A percentile compares a stretch with the other conserved stretches of the same genome.
Evolutionary conservation across 64 coral and sea anemone species (phyloP).

Genomic region (Stylophora pistillata): DNA sequence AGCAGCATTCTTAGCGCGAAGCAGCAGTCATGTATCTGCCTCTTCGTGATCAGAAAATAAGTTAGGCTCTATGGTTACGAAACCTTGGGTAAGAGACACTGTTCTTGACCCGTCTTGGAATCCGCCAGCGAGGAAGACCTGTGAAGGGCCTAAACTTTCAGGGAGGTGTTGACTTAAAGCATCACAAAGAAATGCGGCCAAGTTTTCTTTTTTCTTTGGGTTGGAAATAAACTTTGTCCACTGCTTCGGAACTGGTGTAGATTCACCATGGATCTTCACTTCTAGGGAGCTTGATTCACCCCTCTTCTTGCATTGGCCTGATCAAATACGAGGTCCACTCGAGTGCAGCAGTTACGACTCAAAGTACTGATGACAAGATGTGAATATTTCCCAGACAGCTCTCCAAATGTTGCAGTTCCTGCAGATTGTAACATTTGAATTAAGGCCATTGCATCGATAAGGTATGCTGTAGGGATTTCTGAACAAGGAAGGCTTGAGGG

Average conservation of each 20-base stretch:
- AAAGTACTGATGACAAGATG: slow-evolving; percentile 31
- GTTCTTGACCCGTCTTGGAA: slow-evolving; percentile 65
- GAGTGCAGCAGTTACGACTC: not conserved
- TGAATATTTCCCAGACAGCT: slow-evolving; percentile 57
- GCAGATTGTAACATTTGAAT: slow-evolving; percentile 65
- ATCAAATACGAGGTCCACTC: slow-evolving; percentile 55
- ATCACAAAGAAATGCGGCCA: slow-evolving; percentile 46
- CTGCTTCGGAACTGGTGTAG: slow-evolving; percentile 73
- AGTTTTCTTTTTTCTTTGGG: too few relatives aligned
- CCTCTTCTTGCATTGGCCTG: slow-evolving; percentile 61
- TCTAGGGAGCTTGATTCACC: slow-evolving; percentile 60
- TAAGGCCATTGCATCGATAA: slow-evolving; percentile 85
- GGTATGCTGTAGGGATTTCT: slow-evolving; percentile 10
- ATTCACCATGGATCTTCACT: slow-evolving; percentile 60
- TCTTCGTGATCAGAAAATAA: slow-evolving; percentile 64
- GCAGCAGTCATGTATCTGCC: slow-evolving; percentile 60
- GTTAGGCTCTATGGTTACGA: not conserved
- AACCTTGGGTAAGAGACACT: slow-evolving; percentile 10
- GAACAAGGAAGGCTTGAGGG: slow-evolving; percentile 42
- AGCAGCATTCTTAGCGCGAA: slow-evolving; percentile 53
- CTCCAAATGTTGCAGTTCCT: slow-evolving; percentile 67
- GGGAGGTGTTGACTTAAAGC: too few relatives aligned
- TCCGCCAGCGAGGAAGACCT: too few relatives aligned
- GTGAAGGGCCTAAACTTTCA: too few relatives aligned
- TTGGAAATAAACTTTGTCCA: slow-evolving; percentile 74